Conservation (phyloP, 2,113 vertebrate genomes). For the Aegithalos caudatus region DNA sequence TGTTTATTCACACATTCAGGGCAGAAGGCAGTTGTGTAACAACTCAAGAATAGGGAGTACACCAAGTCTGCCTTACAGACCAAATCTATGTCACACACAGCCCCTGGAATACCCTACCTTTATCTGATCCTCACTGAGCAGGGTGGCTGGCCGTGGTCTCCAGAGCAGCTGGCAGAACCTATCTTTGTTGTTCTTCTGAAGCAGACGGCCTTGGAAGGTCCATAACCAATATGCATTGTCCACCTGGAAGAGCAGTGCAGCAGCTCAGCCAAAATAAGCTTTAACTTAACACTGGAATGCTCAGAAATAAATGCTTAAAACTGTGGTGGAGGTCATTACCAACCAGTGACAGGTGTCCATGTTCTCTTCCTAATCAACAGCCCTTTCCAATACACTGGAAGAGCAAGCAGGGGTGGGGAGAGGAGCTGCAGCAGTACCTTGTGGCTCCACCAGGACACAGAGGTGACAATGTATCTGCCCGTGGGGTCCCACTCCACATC, state of each 20-base stretch:
- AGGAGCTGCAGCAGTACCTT: constrained; percentile 73
- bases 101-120: constrained; percentile 73
- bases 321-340: neutral
- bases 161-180: constrained; percentile 97
- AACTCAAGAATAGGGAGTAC: neutral
- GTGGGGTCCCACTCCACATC: constrained; percentile 98
- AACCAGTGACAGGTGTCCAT: neutral
- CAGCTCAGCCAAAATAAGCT: neutral
- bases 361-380: neutral
- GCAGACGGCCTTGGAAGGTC: constrained; percentile 97
- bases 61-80: neutral
- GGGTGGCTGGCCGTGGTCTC: constrained; percentile 88
- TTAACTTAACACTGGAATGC: neutral
- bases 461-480: constrained; percentile 92
- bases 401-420: neutral
- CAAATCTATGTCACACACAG: neutral
- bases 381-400: neutral
- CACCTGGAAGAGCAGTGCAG: constrained; percentile 75
- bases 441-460: constrained; percentile 99
- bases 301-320: neutral
- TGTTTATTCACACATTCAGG: neutral
- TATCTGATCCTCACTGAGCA: constrained; percentile 86
- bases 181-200: constrained; percentile 97
- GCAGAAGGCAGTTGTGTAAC: neutral
- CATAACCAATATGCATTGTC: constrained; percentile 98